Evolutionary conservation across 2,797 vertebrate genomes (phyloP), one percentile per base, ranked within the genome.

Genomic region (Crocodylus rhombifer): DNA sequence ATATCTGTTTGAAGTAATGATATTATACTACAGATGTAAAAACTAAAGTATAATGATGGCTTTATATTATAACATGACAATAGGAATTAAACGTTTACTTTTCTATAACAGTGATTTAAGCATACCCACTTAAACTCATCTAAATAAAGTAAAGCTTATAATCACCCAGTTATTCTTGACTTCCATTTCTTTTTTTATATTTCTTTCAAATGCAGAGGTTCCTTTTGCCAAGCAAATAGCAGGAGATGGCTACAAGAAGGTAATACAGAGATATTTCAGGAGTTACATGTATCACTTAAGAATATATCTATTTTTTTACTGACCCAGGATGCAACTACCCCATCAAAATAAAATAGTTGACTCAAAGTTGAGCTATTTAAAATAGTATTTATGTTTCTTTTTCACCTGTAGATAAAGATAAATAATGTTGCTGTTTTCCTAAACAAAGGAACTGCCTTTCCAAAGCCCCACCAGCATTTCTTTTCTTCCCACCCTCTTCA

Each of bases 401-500:
- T 82, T 81, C 60, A 79, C 21, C 30, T 88, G 80, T 18, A 42
- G 42, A 73, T 16, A 14, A 62, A 81, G 30, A 63, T 30, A 80
- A 73, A 58, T 1, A 85, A 42, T 21, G 2, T n/a, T 86, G 30
- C 26, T 88, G 26, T 57, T 86, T 96, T 94, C 63, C 51, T 83
- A 61, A 80, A 42, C 64, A 56, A 57, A 71, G 87, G 17, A 33
- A 16, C 14, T 10, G 30, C 12, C 8, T 20, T 15, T 14, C 33
- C 65, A 67, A 16, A 33, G 11, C 18, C 18, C 65, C n/a, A 33
- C 30, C 20, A 88, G 76, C 12, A n/a, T 95, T 95, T 90, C 51
- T 77, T 16, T 91, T 93, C 62, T 77, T 95, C 58, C 65, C 85
- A 80, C 5, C 36, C 65, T 75, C 82, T 94, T 86, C 86, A 94